Base-by-base conservation (phyloP, 1,140 invertebrate genomes). In the Drosophila eugracilis region DNA sequence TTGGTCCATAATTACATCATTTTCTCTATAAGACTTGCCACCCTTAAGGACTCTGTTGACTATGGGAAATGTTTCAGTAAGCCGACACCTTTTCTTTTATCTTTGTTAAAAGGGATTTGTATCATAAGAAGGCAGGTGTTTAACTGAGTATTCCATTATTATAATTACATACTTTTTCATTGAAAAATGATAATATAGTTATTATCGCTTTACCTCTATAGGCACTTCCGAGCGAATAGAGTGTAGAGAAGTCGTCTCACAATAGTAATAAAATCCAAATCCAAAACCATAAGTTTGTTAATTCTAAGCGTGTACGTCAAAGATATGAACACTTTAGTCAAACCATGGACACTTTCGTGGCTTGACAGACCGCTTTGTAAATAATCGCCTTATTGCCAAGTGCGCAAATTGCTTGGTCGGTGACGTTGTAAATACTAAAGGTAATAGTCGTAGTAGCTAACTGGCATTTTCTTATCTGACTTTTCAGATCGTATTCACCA, bases 321-420 rank as follows among this genome's bases (percentile, higher is more conserved):
- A 76, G 81, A 80, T 80, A 84, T 80, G 72, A 85, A 76, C 80
- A 80, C 76, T 84, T 80, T 67, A 80, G 80, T 80, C 76, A 78
- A 84, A 69, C 65, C 72, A 66, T 67, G 72, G 75, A 85, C 79
- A 79, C 70, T 78, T 78, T 54, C 44, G 70, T 48, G 49, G 50
- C 63, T 62, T 78, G 53, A 85, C 78, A 81, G 70, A 75, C 69
- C 55, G 62, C 71, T 66, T 74, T 60, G 67, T 72, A 60, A 53
- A 28, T 39, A 57, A 57, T 50, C 39, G 57, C 32, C 17, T 78
- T 73, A 63, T 60, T 60, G 70, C 58, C 69, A 73, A 81, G 67
- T 67, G 57, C 59, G 44, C 44, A 47, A 47, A 81, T 79, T 79
- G 76, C 77, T 50, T 21, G 30, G 36, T 37, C 28, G 22, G n/a